Evolutionary conservation across 1,140 invertebrate genomes (phyloP).

Genomic region (Drosophila ambigua): DNA sequence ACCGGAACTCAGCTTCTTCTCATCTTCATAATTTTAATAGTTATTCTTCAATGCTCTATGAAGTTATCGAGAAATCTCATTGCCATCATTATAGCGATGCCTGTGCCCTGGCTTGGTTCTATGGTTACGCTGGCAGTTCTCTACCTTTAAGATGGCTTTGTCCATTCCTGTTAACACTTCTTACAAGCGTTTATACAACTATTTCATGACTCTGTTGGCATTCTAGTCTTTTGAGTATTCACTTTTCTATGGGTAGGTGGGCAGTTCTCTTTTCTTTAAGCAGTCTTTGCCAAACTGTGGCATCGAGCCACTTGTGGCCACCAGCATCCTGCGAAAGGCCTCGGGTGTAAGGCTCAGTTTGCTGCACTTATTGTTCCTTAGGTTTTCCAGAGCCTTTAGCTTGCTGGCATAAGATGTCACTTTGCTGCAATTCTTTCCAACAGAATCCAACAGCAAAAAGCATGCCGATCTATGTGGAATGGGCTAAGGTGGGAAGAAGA

Average conservation of each 20-base stretch:
- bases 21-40: too few relatives aligned
- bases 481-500: background rate
- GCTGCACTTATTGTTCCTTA: conserved; percentile 30
- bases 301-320: background rate
- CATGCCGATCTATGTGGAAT: background rate
- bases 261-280: background rate
- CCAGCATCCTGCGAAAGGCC: conserved; percentile 26
- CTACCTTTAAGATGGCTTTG: too few relatives aligned
- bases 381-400: conserved; percentile 28
- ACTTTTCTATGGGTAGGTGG: background rate
- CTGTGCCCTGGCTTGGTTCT: too few relatives aligned
- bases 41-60: too few relatives aligned
- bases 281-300: background rate
- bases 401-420: conserved; percentile 20
- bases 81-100: too few relatives aligned
- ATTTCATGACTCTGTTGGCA: too few relatives aligned
- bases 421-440: conserved; percentile 6
- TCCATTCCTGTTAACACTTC: too few relatives aligned
- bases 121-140: too few relatives aligned
- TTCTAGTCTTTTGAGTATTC: too few relatives aligned
- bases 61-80: too few relatives aligned
- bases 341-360: conserved; percentile 39
- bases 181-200: too few relatives aligned
- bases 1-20: too few relatives aligned
- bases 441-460: background rate